Evolutionary conservation across 2,113 vertebrate genomes (phyloP), one percentile per base, ranked within the genome.

Genomic region (Azemiops feae): DNA sequence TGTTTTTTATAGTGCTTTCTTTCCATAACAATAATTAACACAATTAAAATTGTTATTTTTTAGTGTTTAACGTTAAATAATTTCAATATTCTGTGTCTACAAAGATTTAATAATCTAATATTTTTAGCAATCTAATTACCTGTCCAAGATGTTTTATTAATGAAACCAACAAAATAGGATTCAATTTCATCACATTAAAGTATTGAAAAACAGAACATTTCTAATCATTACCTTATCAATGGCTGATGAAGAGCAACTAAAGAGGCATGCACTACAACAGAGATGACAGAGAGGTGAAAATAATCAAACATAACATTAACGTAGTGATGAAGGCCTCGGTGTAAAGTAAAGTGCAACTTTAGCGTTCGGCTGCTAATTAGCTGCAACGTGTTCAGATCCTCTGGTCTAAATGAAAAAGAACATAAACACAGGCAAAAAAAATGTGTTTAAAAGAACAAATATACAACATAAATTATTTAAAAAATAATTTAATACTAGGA

Each of bases 231-330:
- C 99, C 99, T 99, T 97, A 99, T 99, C 85, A 99, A 97, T 64
- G 99, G 99, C 93, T 99, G 99, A 97, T 99, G 99, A 93, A 99
- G 98, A 52, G 99, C 99, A 97, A 99, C 99, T 96, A 99, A 97
- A 87, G 99, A 99, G 54, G 98, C 99, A 90, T 99, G 99, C 95
- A 99, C 97, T 95, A 98, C 98, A 94, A 99, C 97, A 0, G 99
- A 99, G 94, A 99, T 97, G 96, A 99, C 99, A 27, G 99, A 99
- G 90, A 99, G 98, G 97, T 99, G 99, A 97, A 99, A 99, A 96
- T 99, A 99, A 98, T 99, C 99, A 97, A 99, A 99, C 99, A 99
- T 99, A 92, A 99, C 98, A 95, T 99, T 99, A 96, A 98, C 97
- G 0, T 99, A 99, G 97, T 99, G 99, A 97, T 99, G 99, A 98